phyloP scores from a whole-genome alignment of 2,888 invertebrate genomes.

The Lissocephala sabroskyi region DNA sequence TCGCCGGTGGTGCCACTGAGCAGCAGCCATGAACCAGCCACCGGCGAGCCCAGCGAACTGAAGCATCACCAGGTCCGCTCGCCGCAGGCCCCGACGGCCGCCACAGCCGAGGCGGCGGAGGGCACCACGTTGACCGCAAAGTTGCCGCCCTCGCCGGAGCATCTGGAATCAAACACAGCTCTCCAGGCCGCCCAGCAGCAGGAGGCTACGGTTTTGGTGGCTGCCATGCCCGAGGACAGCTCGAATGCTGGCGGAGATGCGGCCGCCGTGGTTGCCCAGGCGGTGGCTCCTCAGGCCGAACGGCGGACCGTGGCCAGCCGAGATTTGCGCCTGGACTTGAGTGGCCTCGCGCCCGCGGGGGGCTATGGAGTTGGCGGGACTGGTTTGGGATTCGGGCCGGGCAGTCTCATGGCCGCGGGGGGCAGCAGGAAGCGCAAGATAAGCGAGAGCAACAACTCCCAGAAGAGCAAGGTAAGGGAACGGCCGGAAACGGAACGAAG shows the following conservation, averaged over 20 bases:
- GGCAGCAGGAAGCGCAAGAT: conserved; percentile 69
- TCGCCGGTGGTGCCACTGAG: conserved; percentile 38
- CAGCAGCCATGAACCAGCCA: conserved; percentile 42
- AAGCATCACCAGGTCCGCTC: conserved; percentile 54
- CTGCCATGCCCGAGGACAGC: conserved; percentile 10
- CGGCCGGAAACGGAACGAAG: too few relatives aligned
- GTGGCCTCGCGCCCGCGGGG: conserved; percentile 21
- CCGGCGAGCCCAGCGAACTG: conserved; percentile 37
- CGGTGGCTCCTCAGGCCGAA: conserved; percentile 54
- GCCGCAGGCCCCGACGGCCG: conserved; percentile 26
- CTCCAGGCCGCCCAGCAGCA: conserved; percentile 15
- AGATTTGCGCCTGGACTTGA: conserved; percentile 70
- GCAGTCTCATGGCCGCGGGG: conserved; percentile 38
- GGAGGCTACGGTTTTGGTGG: too few relatives aligned
- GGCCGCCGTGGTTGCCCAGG: conserved; percentile 21
- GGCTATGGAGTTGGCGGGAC: conserved; percentile 52
- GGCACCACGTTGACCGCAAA: conserved; percentile 37
- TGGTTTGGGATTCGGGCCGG: conserved; percentile 46
- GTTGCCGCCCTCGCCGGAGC: conserved; percentile 30
- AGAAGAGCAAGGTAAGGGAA: conserved; percentile 70
- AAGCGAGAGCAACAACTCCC: conserved; percentile 71
- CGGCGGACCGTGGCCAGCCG: conserved; percentile 64
- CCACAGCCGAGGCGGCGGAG: conserved; percentile 6
- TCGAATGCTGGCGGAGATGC: too few relatives aligned
- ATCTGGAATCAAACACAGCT: conserved; percentile 31